Conservation (phyloP, 2,888 invertebrate species). For the Graphium colonna region DNA sequence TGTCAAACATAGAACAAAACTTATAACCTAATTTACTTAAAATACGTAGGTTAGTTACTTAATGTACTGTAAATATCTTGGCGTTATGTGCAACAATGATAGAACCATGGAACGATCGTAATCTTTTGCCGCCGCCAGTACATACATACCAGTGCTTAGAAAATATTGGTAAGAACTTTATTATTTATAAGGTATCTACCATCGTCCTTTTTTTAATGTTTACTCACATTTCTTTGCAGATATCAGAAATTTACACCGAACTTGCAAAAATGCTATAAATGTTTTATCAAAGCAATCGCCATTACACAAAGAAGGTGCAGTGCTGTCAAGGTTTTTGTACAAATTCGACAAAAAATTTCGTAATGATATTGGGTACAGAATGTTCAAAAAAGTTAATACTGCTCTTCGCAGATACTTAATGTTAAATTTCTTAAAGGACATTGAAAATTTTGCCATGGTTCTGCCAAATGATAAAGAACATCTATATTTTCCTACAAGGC, state of each 20-base stretch:
- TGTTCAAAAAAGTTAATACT: slow-evolving; percentile 75
- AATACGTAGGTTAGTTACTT: too few species aligned
- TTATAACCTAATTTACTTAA: too few species aligned
- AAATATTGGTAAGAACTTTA: slow-evolving; percentile 41
- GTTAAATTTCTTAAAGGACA: slow-evolving; percentile 66
- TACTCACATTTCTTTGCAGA: slow-evolving; percentile 44
- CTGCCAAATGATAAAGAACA: slow-evolving; percentile 49
- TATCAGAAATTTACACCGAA: slow-evolving; percentile 42
- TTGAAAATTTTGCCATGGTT: slow-evolving; percentile 50
- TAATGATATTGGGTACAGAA: slow-evolving; percentile 77
- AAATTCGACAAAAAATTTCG: slow-evolving; percentile 81
- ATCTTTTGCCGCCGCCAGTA: slow-evolving; percentile 55
- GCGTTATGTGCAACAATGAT: slow-evolving; percentile 42
- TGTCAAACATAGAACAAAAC: too few species aligned
- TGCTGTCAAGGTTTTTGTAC: slow-evolving; percentile 78
- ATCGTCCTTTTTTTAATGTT: not conserved
- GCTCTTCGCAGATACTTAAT: slow-evolving; percentile 72
- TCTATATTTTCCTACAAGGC: slow-evolving; percentile 69
- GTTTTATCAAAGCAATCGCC: slow-evolving; percentile 64
- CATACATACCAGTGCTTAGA: slow-evolving; percentile 44
- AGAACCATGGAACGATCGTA: slow-evolving; percentile 61
- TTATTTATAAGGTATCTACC: not conserved
- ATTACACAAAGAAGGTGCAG: slow-evolving; percentile 75
- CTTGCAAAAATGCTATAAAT: slow-evolving; percentile 46
- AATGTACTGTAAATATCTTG: too few species aligned